phyloP scores from a whole-genome alignment of 2,888 invertebrate genomes.

The Falcaria lacertinaria region DNA sequence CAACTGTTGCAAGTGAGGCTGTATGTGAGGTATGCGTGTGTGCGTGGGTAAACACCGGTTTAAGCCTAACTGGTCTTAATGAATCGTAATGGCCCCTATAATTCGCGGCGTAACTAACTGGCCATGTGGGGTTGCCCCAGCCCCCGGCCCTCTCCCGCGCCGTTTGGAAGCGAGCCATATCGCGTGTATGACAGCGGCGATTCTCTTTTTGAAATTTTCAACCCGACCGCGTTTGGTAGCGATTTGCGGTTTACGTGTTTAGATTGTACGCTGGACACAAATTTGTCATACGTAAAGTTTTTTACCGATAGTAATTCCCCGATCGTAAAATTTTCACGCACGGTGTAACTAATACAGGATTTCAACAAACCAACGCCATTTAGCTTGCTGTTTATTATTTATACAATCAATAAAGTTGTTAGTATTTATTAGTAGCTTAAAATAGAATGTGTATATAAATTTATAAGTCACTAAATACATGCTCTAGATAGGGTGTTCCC shows the following conservation, averaged over 20 bases:
- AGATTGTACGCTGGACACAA: conserved; percentile 44
- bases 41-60: conserved; percentile 79
- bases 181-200: conserved; percentile 69
- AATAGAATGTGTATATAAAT: too few relatives aligned
- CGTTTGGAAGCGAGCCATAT: conserved; percentile 74
- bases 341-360: neutral
- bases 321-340: conserved; percentile 6
- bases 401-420: too few relatives aligned
- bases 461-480: too few relatives aligned
- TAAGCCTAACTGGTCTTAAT: conserved; percentile 81
- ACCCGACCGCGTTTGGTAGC: conserved; percentile 49
- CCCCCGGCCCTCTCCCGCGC: conserved; percentile 26
- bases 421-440: too few relatives aligned
- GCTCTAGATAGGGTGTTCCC: too few relatives aligned
- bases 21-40: conserved; percentile 43
- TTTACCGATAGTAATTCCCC: neutral
- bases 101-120: conserved; percentile 81
- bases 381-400: neutral
- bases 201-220: conserved; percentile 75
- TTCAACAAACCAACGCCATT: neutral
- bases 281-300: conserved; percentile 36
- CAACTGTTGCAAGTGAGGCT: conserved; percentile 53
- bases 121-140: conserved; percentile 68
- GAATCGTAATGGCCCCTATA: conserved; percentile 81
- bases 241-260: conserved; percentile 71